Base-by-base conservation (phyloP, 1,140 invertebrate species). In the Tribolium madens region DNA sequence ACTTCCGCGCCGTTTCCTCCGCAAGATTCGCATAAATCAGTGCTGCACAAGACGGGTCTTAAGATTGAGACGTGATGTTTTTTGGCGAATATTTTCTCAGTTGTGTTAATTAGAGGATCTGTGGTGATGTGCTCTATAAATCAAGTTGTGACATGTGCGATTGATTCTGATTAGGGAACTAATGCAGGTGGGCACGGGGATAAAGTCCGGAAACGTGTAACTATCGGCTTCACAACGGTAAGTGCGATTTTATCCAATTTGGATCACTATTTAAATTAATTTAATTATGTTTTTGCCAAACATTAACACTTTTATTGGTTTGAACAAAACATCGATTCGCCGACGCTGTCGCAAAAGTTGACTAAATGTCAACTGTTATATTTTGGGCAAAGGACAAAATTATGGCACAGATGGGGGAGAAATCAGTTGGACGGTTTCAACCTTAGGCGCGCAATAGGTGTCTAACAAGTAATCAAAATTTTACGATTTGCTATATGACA, bases 121-220 rank as follows among this genome's bases (percentile, higher is more conserved):
- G 53, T 48, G n/a, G 70, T 33, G 70, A 72, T 72, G 70, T 72
- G 69, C 36, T 71, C 26, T 26, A 72, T 72, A 72, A 72, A 48
- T 72, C 70, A 72, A 50, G n/a, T 52, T 72, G 70, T 72, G 70
- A 72, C 42, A 72, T 50, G 70, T 72, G 70, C 26, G 68, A 71
- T 50, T 50, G 70, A 52, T 72, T 72, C 46, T 52, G 6, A 31
- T 48, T 26, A 52, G 36, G 64, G 69, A n/a, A 64, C 57, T 64
- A 33, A 64, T 64, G 57, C 33, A 10, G 57, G 57, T 36, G 21
- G 36, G 31, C 26, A 13, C 52, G 17, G 57, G 57, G 57, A 64
- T 64, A 64, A 64, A 12, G 57, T 7, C 57, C 14, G 21, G 17
- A 64, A 64, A 64, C 57, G 21, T 64, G 57, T 64, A 64, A 64